Base-by-base conservation (phyloP, 2,797 vertebrate species). In the Austrolebias charrua region DNA sequence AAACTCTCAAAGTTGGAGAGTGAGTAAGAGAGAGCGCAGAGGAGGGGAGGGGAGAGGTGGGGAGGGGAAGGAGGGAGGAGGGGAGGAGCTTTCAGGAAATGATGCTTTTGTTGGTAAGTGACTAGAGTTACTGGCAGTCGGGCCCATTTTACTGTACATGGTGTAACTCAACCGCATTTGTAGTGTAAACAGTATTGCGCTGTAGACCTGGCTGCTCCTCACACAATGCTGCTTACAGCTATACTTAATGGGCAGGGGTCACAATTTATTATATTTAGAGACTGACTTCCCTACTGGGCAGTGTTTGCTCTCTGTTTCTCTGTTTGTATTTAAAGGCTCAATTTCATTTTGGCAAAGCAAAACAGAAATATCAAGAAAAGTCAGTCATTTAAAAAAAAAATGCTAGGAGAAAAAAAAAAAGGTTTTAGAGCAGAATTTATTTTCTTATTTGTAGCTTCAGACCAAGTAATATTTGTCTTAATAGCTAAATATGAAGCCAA, bases 51-150 rank as follows among this genome's bases (percentile, higher is more conserved):
- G 71, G 71, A 70, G 86, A 75, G 73, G 65, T 72, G 83, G 55
- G 81, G 80, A 55, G 86, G 81, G 78, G 71, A 78, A 81, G 68
- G 82, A 86, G 82, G 84, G 79, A 81, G 88, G 89, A 88, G 90
- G 88, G 80, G 92, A 95, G 95, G 96, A 96, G 96, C 94, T 99
- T 98, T 98, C 97, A 98, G 97, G 97, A 99, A 99, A 98, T 96
- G 95, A 96, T 95, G 95, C 94, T 92, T 92, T 92, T 95, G 94
- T 95, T 94, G 94, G 95, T 95, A 95, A 96, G 95, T 95, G 95
- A 96, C 95, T 94, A 93, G 92, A 95, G 94, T 98, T 98, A 95
- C 96, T 93, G 96, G 95, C 96, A 98, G 90, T 88, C 93, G 78
- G 85, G 89, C 85, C 92, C 94, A 92, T 94, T 94, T 98, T 98